phyloP scores from a whole-genome alignment of 2,888 invertebrate species.

The Caenorhabditis macrosperma region DNA sequence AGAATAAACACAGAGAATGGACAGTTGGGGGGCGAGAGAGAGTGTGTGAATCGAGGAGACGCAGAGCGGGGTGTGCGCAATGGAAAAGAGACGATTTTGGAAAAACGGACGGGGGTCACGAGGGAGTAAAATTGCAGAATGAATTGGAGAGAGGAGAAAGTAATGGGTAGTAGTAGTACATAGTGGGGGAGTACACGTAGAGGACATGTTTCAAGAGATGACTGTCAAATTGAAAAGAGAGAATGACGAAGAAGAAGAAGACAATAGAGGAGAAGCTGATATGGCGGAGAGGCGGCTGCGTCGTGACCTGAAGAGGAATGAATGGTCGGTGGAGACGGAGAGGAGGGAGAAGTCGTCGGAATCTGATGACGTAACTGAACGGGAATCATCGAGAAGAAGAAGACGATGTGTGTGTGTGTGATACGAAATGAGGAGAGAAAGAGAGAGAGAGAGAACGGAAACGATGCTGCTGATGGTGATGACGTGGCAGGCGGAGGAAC shows the following conservation, averaged over 20 bases:
- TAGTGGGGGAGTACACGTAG: not conserved
- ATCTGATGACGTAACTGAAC: slow-evolving; percentile 28
- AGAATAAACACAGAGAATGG: not conserved
- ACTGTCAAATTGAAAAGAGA: not conserved
- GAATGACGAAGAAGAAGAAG: not conserved
- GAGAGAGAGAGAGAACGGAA: not conserved
- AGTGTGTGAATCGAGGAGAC: not conserved
- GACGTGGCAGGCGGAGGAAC: not conserved
- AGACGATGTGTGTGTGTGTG: too few relatives aligned
- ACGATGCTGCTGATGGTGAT: not conserved
- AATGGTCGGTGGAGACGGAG: slow-evolving; percentile 2
- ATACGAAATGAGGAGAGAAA: slow-evolving; percentile 1
- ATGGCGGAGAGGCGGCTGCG: too few relatives aligned
- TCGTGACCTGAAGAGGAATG: slow-evolving; percentile 32
- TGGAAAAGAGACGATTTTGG: not conserved
- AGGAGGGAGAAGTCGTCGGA: not conserved
- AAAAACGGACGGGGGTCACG: not conserved
- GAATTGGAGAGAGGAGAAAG: not conserved
- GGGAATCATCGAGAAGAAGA: not conserved
- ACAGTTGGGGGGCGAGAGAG: not conserved
- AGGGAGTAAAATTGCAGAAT: not conserved
- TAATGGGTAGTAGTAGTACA: not conserved
- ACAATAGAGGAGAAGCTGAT: slow-evolving; percentile 27
- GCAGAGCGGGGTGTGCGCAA: not conserved
- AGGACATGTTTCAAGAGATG: slow-evolving; percentile 11